These are phyloP conservation scores for Melitaea athalia DNA, from an alignment of 2,888 invertebrate species.

Conservation along the genomic window DNA sequence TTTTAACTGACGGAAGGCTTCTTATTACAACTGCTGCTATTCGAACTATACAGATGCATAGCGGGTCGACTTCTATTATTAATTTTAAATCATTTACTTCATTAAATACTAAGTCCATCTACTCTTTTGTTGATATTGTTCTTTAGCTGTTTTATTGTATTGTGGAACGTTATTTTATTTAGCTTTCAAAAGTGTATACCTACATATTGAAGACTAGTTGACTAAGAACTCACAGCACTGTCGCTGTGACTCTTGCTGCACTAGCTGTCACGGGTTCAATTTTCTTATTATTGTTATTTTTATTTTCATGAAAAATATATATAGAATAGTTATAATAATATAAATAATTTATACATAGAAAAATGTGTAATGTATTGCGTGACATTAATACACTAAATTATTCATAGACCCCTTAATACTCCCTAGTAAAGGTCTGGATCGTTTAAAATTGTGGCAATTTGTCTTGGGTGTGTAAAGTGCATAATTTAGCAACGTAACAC, in stretches of 20 bases:
- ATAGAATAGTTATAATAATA: too few relatives aligned
- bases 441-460: constrained; percentile 52
- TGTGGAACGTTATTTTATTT: too few relatives aligned
- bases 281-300: too few relatives aligned
- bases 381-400: background rate
- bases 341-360: too few relatives aligned
- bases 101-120: background rate
- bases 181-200: too few relatives aligned
- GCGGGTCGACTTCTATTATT: background rate
- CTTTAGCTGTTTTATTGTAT: too few relatives aligned
- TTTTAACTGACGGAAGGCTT: constrained; percentile 51
- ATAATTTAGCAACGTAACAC: constrained; percentile 55
- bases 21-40: constrained; percentile 47
- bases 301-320: too few relatives aligned
- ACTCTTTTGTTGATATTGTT: background rate
- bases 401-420: constrained; percentile 2
- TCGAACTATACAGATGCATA: constrained; percentile 21
- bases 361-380: background rate
- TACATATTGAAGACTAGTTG: too few relatives aligned
- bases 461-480: constrained; percentile 53
- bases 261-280: too few relatives aligned
- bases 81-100: background rate
- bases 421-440: background rate
- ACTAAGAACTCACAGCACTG: too few relatives aligned
- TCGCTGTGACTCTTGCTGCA: too few relatives aligned